phyloP scores from a whole-genome alignment of 2,113 vertebrate species.

The Perca flavescens region DNA sequence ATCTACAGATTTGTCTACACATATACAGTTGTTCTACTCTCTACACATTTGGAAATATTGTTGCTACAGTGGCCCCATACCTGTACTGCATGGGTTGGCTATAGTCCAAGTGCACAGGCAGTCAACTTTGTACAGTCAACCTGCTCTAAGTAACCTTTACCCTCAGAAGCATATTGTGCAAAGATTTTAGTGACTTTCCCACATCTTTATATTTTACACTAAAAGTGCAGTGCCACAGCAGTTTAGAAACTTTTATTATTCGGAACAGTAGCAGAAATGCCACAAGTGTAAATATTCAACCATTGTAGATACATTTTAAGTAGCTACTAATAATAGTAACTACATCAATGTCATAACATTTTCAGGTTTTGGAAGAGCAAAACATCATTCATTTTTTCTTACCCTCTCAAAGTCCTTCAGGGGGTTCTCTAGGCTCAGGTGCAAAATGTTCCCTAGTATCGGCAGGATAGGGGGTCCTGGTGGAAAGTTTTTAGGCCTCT shows the following conservation, averaged over 20 bases:
- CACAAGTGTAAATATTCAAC: neutral
- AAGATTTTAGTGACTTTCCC: neutral
- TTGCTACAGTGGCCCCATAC: no score
- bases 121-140: slow-evolving; percentile 4
- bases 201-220: neutral
- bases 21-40: no score
- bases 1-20: no score
- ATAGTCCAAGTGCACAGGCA: neutral
- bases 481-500: slow-evolving; percentile 81
- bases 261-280: neutral
- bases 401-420: slow-evolving; percentile 80
- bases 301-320: neutral
- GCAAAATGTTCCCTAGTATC: slow-evolving; percentile 78
- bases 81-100: neutral
- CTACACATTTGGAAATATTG: no score
- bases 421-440: slow-evolving; percentile 74
- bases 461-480: slow-evolving; percentile 77
- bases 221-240: neutral
- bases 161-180: neutral
- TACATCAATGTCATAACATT: neutral
- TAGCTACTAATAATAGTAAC: no score
- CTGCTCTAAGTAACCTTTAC: neutral
- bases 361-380: neutral
- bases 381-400: slow-evolving; percentile 1
- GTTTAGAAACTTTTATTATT: neutral